Conservation (phyloP, 1,140 invertebrate genomes). For the Hycleus cichorii region DNA sequence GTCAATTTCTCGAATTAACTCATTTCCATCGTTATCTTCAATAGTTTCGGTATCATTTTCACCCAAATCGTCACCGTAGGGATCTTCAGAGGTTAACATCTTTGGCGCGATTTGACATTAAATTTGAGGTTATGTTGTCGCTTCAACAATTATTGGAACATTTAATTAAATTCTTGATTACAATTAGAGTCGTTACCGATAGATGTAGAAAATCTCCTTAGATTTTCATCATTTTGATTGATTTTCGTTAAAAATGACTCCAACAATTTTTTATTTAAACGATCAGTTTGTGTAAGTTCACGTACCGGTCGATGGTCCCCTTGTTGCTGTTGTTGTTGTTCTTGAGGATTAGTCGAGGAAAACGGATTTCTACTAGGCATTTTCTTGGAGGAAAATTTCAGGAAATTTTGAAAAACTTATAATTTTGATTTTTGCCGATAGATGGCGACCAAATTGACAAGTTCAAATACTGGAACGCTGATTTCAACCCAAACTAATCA, state of each 20-base stretch:
- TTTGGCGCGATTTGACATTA: slow-evolving; percentile 1
- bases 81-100: slow-evolving; percentile 21
- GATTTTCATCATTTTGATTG: slow-evolving; percentile 36
- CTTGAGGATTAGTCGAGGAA: too few species aligned
- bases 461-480: too few species aligned
- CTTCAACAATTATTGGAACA: background rate
- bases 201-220: slow-evolving; percentile 1
- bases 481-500: too few species aligned
- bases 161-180: slow-evolving; percentile 8
- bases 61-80: slow-evolving; percentile 18
- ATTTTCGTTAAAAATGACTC: slow-evolving; percentile 52
- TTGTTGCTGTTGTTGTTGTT: too few species aligned
- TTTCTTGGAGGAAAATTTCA: too few species aligned
- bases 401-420: too few species aligned
- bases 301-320: slow-evolving; percentile 13
- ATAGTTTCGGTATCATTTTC: slow-evolving; percentile 22
- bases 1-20: background rate
- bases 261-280: slow-evolving; percentile 54
- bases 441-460: too few species aligned
- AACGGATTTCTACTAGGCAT: too few species aligned
- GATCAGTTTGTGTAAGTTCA: slow-evolving; percentile 55
- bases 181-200: background rate
- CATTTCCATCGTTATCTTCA: slow-evolving; percentile 15
- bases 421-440: too few species aligned
- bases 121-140: slow-evolving; percentile 23